Conservation (phyloP, 2,113 vertebrate species). For the Nerophis ophidion region DNA sequence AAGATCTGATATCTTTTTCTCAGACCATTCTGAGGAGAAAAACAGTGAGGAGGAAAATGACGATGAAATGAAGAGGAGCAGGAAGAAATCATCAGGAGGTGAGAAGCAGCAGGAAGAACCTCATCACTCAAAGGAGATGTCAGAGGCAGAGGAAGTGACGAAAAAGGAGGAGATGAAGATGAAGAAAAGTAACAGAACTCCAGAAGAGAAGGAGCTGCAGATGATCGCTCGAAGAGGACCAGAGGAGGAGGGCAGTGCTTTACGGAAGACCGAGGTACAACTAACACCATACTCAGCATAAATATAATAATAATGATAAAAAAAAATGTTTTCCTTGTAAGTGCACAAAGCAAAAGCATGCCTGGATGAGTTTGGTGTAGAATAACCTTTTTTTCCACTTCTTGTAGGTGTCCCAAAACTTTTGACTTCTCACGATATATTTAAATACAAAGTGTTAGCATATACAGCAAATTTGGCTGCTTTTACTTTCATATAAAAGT, state of each 20-base stretch:
- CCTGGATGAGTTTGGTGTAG: no score
- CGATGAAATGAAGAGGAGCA: slow-evolving; percentile 34
- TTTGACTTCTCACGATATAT: no score
- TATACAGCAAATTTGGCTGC: no score
- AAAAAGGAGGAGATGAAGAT: slow-evolving; percentile 57
- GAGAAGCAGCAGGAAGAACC: slow-evolving; percentile 45
- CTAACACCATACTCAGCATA: neutral
- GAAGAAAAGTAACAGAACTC: slow-evolving; percentile 58
- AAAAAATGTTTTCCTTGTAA: neutral
- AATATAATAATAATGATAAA: neutral
- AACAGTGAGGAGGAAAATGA: slow-evolving; percentile 30
- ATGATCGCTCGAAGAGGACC: slow-evolving; percentile 63
- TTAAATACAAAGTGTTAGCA: no score
- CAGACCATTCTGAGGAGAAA: slow-evolving; percentile 13
- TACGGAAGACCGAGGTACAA: slow-evolving; percentile 81
- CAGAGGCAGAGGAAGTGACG: slow-evolving; percentile 62
- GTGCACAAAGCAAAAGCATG: no score
- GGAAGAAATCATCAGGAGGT: slow-evolving; percentile 44
- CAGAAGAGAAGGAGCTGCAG: slow-evolving; percentile 71
- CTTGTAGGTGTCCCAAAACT: no score
- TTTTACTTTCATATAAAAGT: no score
- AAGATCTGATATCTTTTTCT: slow-evolving; percentile 6
- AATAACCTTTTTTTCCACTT: no score
- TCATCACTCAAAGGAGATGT: slow-evolving; percentile 75
- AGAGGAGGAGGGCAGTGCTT: slow-evolving; percentile 90